A percentile compares a stretch with the other conserved stretches of the same genome.
phyloP scores from a whole-genome alignment of 2,797 vertebrate species.

The Sebastes reedi region DNA sequence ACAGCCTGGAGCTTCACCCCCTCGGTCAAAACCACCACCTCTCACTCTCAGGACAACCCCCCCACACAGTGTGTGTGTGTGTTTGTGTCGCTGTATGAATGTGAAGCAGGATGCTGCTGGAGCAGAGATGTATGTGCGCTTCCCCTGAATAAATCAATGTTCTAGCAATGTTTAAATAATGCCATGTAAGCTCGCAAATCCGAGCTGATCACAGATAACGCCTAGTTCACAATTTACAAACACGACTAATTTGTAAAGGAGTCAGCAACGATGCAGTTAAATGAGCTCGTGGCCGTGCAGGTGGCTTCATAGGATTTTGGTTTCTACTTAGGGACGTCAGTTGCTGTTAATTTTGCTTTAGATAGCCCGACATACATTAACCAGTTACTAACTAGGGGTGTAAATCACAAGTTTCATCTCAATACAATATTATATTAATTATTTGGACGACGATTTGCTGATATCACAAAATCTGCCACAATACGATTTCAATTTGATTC shows the following conservation, averaged over 20 bases:
- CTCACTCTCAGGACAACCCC: slow-evolving; percentile 17
- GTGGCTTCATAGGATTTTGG: neutral
- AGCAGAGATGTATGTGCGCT: neutral
- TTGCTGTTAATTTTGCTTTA: too few relatives aligned
- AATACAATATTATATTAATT: too few relatives aligned
- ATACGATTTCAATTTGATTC: too few relatives aligned
- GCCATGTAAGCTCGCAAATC: slow-evolving; percentile 35
- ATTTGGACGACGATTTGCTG: too few relatives aligned
- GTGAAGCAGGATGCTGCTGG: slow-evolving; percentile 12
- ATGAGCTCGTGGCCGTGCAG: neutral
- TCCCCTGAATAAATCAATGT: slow-evolving; percentile 39
- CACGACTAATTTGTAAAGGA: slow-evolving; percentile 12
- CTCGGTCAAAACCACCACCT: slow-evolving; percentile 12
- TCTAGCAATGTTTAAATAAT: slow-evolving; percentile 32
- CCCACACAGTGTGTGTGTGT: neutral
- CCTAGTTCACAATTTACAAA: slow-evolving; percentile 14
- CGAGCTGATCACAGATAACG: slow-evolving; percentile 26
- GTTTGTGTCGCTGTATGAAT: neutral
- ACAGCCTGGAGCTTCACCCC: slow-evolving; percentile 37
- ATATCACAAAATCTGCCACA: too few relatives aligned
- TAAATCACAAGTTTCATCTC: too few relatives aligned
- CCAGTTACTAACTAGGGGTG: too few relatives aligned
- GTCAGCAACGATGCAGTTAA: neutral
- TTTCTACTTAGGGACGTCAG: fast-evolving
- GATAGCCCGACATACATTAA: too few relatives aligned